Percentiles rank a stretch among this genome's conserved stretches.
Conservation (phyloP, 2,797 vertebrate genomes). For the Liparis tanakae region DNA sequence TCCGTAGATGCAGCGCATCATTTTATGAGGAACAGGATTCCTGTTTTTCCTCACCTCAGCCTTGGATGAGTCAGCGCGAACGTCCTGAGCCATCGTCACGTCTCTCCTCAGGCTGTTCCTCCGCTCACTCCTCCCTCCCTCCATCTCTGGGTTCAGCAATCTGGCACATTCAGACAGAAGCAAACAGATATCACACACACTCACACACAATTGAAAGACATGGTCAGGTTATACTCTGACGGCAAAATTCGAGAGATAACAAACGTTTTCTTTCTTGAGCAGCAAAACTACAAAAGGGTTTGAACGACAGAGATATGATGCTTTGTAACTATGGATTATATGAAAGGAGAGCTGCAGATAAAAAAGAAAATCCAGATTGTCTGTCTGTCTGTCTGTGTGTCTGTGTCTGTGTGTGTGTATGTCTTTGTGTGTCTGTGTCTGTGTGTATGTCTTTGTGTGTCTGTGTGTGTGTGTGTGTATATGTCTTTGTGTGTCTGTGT, state of each 20-base stretch:
- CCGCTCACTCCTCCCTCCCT: conserved; percentile 63
- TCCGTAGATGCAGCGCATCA: conserved; percentile 2
- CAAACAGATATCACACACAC: conserved; percentile 5
- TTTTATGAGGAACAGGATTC: conserved; percentile 21
- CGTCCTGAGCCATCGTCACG: conserved; percentile 50
- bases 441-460: too few species aligned
- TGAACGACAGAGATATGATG: conserved; percentile 17
- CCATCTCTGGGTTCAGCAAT: conserved; percentile 64
- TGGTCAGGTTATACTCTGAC: conserved; percentile 29
- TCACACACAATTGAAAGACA: conserved; percentile 17
- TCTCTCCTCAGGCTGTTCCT: conserved; percentile 77
- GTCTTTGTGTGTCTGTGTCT: too few species aligned
- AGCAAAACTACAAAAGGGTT: conserved; percentile 12
- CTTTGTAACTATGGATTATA: conserved; percentile 5
- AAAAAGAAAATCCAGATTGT: conserved; percentile 2
- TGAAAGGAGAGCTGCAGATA: conserved; percentile 22
- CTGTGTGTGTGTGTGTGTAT: too few species aligned
- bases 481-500: too few species aligned
- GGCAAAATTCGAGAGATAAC: conserved; percentile 12
- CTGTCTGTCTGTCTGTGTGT: too few species aligned
- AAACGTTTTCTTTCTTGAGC: not conserved
- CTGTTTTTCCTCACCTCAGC: conserved; percentile 71
- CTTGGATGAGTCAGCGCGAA: conserved; percentile 59
- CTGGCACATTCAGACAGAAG: conserved; percentile 59
- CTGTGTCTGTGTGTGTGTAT: too few species aligned